These are phyloP conservation scores for Physocephala rufipes DNA, from an alignment of 2,888 invertebrate species.

Conservation along the genomic window DNA sequence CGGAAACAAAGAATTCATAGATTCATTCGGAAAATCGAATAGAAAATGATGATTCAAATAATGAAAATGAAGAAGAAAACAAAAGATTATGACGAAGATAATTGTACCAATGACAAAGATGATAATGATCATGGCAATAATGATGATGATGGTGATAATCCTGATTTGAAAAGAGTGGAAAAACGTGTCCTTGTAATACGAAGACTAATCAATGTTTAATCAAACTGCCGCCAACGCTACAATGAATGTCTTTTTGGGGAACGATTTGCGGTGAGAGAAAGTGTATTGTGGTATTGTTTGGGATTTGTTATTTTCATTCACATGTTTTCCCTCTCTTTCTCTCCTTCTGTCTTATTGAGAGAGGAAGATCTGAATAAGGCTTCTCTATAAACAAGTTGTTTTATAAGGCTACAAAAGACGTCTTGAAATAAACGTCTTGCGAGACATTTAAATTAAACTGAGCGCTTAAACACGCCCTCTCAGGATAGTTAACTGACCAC, in stretches of 20 bases:
- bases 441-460: no score
- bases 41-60: no score
- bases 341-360: no score
- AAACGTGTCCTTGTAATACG: conserved; percentile 10
- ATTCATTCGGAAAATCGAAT: conserved; percentile 16
- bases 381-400: no score
- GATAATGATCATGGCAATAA: no score
- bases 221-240: background rate
- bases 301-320: background rate
- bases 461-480: no score
- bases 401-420: no score
- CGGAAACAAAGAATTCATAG: conserved; percentile 17
- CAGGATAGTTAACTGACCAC: no score
- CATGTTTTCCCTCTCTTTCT: background rate
- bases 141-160: no score
- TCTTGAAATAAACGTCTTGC: no score
- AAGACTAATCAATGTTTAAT: conserved; percentile 20
- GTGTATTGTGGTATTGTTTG: background rate
- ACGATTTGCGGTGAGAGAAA: background rate
- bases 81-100: background rate
- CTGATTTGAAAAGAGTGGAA: background rate
- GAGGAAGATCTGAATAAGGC: no score
- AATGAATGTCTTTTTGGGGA: conserved; percentile 2
- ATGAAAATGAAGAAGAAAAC: background rate
- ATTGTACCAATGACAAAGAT: no score